Percentiles rank a stretch among this genome's conserved stretches.
These are phyloP conservation scores for Apus apus DNA, from an alignment of 2,113 vertebrate genomes.

Conservation along the genomic window DNA sequence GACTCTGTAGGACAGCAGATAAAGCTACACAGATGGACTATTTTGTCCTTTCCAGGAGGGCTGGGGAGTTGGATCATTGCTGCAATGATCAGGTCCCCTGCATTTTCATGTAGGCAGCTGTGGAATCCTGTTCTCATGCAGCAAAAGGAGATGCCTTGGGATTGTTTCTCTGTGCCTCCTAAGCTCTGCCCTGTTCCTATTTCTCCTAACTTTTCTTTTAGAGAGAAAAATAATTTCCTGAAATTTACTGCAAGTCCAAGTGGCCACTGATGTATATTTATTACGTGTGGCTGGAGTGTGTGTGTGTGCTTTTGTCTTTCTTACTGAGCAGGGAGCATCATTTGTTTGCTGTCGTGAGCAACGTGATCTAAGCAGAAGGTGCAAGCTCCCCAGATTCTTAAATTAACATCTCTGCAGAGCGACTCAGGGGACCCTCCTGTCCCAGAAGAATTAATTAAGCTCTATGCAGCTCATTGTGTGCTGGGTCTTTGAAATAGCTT, in stretches of 20 bases:
- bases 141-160: neutral
- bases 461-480: neutral
- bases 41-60: neutral
- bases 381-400: neutral
- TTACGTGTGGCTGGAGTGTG: neutral
- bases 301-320: neutral
- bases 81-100: neutral
- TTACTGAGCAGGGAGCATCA: neutral
- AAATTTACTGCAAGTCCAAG: neutral
- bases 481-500: neutral
- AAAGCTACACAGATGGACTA: neutral
- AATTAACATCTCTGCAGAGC: slow-evolving; percentile 21
- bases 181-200: neutral
- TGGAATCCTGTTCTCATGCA: neutral
- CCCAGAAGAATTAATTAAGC: slow-evolving; percentile 40
- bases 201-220: neutral
- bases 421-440: neutral
- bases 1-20: neutral
- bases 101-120: neutral
- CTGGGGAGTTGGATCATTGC: neutral
- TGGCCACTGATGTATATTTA: neutral
- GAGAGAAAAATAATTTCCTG: neutral
- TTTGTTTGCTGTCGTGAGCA: neutral
- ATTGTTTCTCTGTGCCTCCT: neutral
- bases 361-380: neutral